Evolutionary conservation across 1,140 invertebrate genomes (phyloP).

Genomic region (Drosophila simulans): DNA sequence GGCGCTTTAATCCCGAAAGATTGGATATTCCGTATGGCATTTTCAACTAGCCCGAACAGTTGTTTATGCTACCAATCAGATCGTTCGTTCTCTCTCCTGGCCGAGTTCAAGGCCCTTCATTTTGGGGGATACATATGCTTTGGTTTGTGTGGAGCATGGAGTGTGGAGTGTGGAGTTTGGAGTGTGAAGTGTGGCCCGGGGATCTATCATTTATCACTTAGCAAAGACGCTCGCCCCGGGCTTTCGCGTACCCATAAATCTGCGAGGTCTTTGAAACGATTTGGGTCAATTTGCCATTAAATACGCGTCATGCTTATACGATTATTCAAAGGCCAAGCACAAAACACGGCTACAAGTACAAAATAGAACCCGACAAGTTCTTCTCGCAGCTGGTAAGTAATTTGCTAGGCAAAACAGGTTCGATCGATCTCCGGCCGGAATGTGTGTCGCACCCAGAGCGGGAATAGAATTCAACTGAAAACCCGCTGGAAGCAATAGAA

Average conservation of each 20-base stretch:
- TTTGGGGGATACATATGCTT: background rate
- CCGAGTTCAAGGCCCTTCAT: conserved; percentile 13
- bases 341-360: background rate
- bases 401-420: conserved; percentile 78
- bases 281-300: conserved; percentile 72
- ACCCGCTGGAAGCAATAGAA: conserved; percentile 31
- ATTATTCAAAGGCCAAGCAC: conserved; percentile 24
- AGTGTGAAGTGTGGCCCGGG: background rate
- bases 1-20: background rate
- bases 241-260: conserved; percentile 29
- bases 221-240: conserved; percentile 1
- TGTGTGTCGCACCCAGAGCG: conserved; percentile 65
- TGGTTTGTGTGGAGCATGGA: too few species aligned
- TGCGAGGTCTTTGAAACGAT: conserved; percentile 25
- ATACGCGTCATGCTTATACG: conserved; percentile 63
- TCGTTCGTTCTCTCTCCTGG: background rate
- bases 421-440: conserved; percentile 62
- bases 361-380: conserved; percentile 5
- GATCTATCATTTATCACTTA: conserved; percentile 26
- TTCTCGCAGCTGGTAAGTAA: conserved; percentile 22
- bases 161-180: background rate
- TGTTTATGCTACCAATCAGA: conserved; percentile 12
- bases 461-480: conserved; percentile 8
- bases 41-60: conserved; percentile 3
- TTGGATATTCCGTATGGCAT: background rate